Base-by-base conservation (phyloP, 1,140 invertebrate species). In the Diorhabda elongata region DNA sequence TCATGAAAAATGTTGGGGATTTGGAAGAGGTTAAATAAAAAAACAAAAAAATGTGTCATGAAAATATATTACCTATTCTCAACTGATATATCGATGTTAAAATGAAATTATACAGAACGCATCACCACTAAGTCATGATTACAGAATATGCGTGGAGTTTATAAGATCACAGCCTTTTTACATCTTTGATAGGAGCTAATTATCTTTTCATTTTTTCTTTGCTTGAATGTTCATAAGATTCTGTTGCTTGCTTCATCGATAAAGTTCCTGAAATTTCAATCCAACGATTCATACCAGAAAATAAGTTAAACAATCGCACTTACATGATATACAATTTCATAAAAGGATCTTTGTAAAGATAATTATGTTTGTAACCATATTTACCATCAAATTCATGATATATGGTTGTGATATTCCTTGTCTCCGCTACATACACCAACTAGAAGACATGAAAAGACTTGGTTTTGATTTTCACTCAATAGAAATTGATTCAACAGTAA, bases 301-400 rank as follows among this genome's bases (percentile, higher is more conserved):
- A 26, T 26, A 5, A 3, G 3, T 4, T 42, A 42, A 4, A 6
- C 9, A 41, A 42, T 41, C 59, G 8, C 41, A 69, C 69, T 75
- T 69, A 76, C 75, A 68, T 71, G 3, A 76, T 66, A 61, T 66
- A 72, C 61, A 65, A 73, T 5, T 69, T 61, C n/a, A 70, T 41
- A 65, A 66, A 71, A 52, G 72, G 68, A 70, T 75, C 74, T 63
- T 73, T 52, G 58, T 76, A 76, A 9, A 76, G 73, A 58, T 71
- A 75, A 61, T 69, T 59, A 52, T 76, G 75, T 43, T 75, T 62
- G 42, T 75, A 72, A 4, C 64, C 60, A 47, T 75, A 69, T 11
- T 62, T 8, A 7, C 42, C 57, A 56, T 63, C 64, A 66, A 73
- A 76, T 57, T 75, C 57, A 62, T 74, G 59, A 7, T 75, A 70